Base-by-base conservation (phyloP, 2,888 invertebrate genomes). In the Sinohyriopsis cumingii region DNA sequence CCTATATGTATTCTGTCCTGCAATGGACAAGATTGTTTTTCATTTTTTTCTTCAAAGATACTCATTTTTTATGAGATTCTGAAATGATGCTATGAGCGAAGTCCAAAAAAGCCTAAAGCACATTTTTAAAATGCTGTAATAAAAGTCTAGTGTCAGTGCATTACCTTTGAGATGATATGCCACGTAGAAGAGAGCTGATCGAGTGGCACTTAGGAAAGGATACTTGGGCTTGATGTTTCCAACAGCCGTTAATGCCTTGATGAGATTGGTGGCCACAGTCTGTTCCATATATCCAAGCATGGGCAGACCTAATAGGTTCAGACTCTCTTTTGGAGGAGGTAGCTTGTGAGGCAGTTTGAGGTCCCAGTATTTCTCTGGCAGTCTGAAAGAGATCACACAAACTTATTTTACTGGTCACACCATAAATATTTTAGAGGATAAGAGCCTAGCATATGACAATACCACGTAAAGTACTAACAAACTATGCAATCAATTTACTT, bases 201-300 rank as follows among this genome's bases (percentile, higher is more conserved):
- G 78, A 24, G 87, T 83, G 25, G 89, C 75, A 61, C 82, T 85
- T 55, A 90, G 79, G 85, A 90, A 90, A 1, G 90, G 90, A 75
- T 88, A 90, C 75, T 90, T 90, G 56, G 90, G 90, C 76, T 90
- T 90, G 65, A 87, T 85, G 70, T 84, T 86, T 25, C 90, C 90
- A 25, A 85, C 85, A 22, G 89, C 85, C 19, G 89, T 89, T 69
- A 90, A 78, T 5, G 89, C 87, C 67, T 89, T 89, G 59, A 85
- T 86, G 60, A 90, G 74, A 5, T 87, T 84, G 4, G 84, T 78
- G 18, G 90, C 86, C 9, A 87, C 85, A 0, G 87, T 86, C 81
- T 90, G 90, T 72, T 90, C 90, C 85, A 90, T 81, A 81, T 87
- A 90, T 15, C 90, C 90, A 53, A 89, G 82, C 87, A 90, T 89